Base-by-base conservation (phyloP, 2,113 vertebrate species). In the Entosphenus tridentatus region DNA sequence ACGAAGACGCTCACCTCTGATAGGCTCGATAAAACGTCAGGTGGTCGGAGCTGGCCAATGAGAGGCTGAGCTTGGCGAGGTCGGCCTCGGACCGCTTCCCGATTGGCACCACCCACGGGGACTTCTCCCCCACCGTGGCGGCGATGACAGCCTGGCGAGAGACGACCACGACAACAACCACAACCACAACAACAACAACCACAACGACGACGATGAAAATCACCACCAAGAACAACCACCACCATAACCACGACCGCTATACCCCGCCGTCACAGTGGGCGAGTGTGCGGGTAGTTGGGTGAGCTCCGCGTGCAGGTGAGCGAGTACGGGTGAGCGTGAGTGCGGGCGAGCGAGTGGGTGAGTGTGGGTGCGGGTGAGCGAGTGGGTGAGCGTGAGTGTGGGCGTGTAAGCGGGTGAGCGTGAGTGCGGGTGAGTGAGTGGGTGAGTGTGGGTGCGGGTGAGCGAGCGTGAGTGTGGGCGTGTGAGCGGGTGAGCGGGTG, bases 121-220 rank as follows among this genome's bases (percentile, higher is more conserved):
- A 95, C 73, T 96, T 96, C 79, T 98, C 91, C 3, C 89, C 85
- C 80, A 98, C 96, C 68, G 95, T 89, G 17, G 93, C 92, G 12
- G 92, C 93, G 18, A 96, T 82, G 68, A 85, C 95, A 65, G 92
- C 93, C 93, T 98, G 74, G 68, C 74, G 75, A 75, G 18, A 74
- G 76, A 55, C 74, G 11, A 71, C 10, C 68, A 67, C 18, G 2
- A 9, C n/a, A 67, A 67, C 18, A 67, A 67, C 10, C 8, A 16
- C 10, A 1, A 18, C n/a, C 2, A 10, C 2, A 2, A 67, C n/a
- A 67, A 67, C 18, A 67, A 67, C 18, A 2, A 10, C 18, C 1
- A 67, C n/a, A 9, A 8, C 39, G 5, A 39, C 39, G 39, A 39
- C 39, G 39, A 39, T 6, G 39, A 39, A 6, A 39, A 39, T 39